Percentiles rank a stretch among this genome's conserved stretches.
These are phyloP conservation scores for Thaleichthys pacificus DNA, from an alignment of 2,797 vertebrate genomes.

Conservation along the genomic window DNA sequence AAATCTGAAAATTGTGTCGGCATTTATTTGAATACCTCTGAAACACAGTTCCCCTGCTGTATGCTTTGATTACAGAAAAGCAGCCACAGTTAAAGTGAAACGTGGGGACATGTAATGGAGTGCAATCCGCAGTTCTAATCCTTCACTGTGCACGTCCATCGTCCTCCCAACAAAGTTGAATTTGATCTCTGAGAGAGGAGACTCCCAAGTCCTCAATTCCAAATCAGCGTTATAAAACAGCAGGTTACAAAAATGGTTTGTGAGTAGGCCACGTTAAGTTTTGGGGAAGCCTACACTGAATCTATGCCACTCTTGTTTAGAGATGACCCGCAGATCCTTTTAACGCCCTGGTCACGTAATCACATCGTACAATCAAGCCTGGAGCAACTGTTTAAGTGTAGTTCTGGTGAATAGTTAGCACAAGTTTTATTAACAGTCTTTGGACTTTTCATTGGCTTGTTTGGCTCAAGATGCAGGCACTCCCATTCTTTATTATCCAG, in stretches of 20 bases:
- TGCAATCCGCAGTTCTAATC: constrained; percentile 66
- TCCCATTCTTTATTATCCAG: not conserved
- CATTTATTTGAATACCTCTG: not conserved
- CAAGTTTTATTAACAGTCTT: no score
- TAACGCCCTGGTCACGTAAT: no score
- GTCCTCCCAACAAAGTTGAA: constrained; percentile 62
- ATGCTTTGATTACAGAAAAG: constrained; percentile 1
- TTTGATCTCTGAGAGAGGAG: constrained; percentile 55
- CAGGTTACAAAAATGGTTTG: not conserved
- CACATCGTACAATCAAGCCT: no score
- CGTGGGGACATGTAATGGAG: constrained; percentile 29
- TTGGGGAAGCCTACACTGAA: no score
- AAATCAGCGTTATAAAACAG: constrained; percentile 48
- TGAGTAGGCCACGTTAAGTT: not conserved
- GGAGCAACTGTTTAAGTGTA: no score
- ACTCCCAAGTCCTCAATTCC: constrained; percentile 54
- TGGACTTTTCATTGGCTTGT: not conserved
- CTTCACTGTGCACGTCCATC: constrained; percentile 55
- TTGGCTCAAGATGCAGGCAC: not conserved
- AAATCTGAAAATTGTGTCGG: not conserved
- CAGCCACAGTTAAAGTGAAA: constrained; percentile 1
- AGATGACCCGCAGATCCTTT: no score
- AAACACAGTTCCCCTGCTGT: not conserved
- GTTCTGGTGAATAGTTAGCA: no score
- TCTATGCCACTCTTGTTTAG: no score